Evolutionary conservation across 2,113 vertebrate species (phyloP), one percentile per base, ranked within the genome.

Genomic region (Rhagologus leucostigma): DNA sequence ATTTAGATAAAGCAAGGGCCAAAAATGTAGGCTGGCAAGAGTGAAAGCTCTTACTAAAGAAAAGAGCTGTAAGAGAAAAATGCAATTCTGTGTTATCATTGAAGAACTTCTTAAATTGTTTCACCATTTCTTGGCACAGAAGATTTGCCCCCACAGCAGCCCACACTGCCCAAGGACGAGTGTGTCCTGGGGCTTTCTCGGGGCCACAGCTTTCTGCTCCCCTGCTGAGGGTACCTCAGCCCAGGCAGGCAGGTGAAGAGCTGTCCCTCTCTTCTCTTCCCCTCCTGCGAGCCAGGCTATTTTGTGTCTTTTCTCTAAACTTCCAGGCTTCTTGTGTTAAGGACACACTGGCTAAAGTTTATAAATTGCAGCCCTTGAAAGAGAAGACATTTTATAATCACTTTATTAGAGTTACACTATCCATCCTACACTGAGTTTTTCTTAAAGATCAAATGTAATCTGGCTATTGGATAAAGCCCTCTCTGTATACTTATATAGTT

Each of bases 11-110:
- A 92, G 10, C 23, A 84, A 69, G n/a, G 59, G 49, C 32, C 29
- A 68, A 69, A 93, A 80, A 49, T 49, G 15, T 64, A 68, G 57
- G 19, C 35, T 89, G 68, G 13, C 59, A 92, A 46, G 32, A 81
- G 22, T 59, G 63, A 74, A 92, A 90, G 37, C 16, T 89, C 35
- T 86, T 86, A 47, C 14, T 30, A 33, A 87, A 84, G 49, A 82
- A 78, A 65, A 76, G 49, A 88, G 9, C 49, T 71, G 0, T 27
- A 76, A 70, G 68, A 75, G 32, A 70, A 73, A 87, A 87, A 41
- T 3, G 2, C 6, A 62, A 8, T 62, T 62, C 55, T 77, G 16
- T 0, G 0, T 81, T 84, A 35, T 46, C 30, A 21, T 7, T 35
- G 57, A 84, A 64, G 47, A 65, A 29, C n/a, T 70, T 70, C 29